These are phyloP conservation scores for Drosophila ironensis DNA, from an alignment of 1,140 invertebrate genomes.

Conservation along the genomic window DNA sequence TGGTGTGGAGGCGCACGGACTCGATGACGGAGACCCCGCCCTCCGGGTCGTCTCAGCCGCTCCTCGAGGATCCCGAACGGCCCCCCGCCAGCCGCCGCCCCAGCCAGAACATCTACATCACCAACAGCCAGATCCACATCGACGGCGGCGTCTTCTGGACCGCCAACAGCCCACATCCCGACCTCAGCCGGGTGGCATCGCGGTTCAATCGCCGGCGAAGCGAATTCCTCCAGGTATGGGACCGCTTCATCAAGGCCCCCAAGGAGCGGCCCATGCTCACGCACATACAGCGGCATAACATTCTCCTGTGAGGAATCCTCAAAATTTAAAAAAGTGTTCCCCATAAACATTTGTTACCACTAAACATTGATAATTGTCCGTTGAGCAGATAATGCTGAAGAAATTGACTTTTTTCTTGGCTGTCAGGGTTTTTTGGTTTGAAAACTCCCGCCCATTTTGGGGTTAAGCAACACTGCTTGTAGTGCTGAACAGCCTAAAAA, in stretches of 20 bases:
- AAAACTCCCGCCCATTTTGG: too few species aligned
- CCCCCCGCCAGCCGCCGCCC: neutral
- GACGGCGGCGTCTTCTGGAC: constrained; percentile 27
- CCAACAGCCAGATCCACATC: constrained; percentile 52
- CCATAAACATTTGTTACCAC: constrained; percentile 8
- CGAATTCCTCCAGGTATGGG: constrained; percentile 50
- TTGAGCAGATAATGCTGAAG: too few species aligned
- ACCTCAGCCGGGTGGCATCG: neutral
- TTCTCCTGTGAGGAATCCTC: constrained; percentile 21
- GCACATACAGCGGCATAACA: constrained; percentile 17
- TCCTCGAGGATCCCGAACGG: neutral
- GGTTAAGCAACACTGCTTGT: too few species aligned
- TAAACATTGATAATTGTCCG: neutral
- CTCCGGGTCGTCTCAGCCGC: neutral
- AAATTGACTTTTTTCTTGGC: too few species aligned
- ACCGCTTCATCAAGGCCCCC: constrained; percentile 30
- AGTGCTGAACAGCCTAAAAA: too few species aligned
- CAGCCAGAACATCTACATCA: constrained; percentile 36
- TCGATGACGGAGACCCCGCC: neutral
- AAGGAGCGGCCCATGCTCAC: constrained; percentile 27
- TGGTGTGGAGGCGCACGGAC: neutral
- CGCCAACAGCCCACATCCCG: constrained; percentile 8
- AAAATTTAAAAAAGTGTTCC: constrained; percentile 4
- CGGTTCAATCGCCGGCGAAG: constrained; percentile 6
- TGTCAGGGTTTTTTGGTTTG: too few species aligned